Percentiles rank a stretch among this genome's conserved stretches.
Conservation (phyloP, 2,888 invertebrate genomes). For the Pristionchus mayeri region DNA sequence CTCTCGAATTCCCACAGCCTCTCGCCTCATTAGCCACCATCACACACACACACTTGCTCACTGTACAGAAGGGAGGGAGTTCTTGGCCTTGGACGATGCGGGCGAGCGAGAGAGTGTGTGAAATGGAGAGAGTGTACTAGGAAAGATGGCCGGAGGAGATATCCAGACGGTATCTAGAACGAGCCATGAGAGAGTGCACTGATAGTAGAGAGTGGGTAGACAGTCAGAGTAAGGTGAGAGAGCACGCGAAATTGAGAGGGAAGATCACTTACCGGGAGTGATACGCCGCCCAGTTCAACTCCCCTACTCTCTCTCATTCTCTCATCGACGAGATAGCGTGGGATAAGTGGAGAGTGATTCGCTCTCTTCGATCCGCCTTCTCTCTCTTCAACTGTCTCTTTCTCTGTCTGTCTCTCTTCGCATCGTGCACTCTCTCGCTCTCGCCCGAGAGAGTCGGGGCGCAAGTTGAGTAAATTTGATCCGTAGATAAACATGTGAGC, state of each 20-base stretch:
- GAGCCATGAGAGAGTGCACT: conserved; percentile 8
- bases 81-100: conserved; percentile 1
- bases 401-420: background rate
- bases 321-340: background rate
- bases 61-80: background rate
- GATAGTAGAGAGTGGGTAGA: conserved; percentile 28
- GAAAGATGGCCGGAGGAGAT: conserved; percentile 21
- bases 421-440: background rate
- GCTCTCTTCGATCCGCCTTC: background rate
- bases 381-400: background rate
- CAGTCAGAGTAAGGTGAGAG: background rate
- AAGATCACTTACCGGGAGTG: conserved; percentile 6
- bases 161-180: conserved; percentile 40
- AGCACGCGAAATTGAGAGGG: background rate
- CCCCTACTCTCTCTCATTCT: background rate
- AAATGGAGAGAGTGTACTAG: conserved; percentile 35
- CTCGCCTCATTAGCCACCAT: conserved; percentile 29
- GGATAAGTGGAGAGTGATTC: background rate
- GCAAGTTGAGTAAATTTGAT: conserved; percentile 36
- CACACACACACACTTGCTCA: background rate
- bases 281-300: background rate
- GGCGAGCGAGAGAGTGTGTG: conserved; percentile 21
- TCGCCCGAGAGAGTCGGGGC: background rate
- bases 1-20: background rate
- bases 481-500: conserved; percentile 31